A percentile compares a stretch with the other conserved stretches of the same genome.
Evolutionary conservation across 2,113 vertebrate genomes (phyloP).

Genomic region (Diadophis punctatus): DNA sequence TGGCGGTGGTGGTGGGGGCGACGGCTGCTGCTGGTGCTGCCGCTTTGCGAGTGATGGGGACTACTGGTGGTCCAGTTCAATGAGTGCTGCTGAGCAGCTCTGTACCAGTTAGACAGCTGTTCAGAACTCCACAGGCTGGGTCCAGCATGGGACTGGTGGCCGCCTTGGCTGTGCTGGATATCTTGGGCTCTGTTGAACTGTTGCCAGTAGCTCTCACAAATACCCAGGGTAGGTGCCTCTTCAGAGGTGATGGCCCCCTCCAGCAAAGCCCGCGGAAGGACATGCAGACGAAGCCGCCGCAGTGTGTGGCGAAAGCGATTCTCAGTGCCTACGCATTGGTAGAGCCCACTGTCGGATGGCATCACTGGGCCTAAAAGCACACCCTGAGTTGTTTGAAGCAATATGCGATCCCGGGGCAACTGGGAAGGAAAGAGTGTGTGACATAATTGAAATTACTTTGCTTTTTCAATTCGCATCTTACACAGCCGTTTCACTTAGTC

Average conservation of each 20-base stretch:
- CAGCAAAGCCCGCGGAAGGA: constrained; percentile 76
- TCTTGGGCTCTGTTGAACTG: constrained; percentile 48
- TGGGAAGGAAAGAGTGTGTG: neutral
- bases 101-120: neutral
- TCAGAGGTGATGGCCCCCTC: constrained; percentile 75
- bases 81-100: neutral
- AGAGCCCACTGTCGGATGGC: constrained; percentile 72
- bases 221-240: constrained; percentile 62
- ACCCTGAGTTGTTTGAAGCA: constrained; percentile 75
- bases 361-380: constrained; percentile 76
- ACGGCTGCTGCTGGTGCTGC: neutral
- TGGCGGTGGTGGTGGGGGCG: neutral
- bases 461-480: neutral
- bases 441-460: neutral
- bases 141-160: neutral
- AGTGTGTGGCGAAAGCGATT: constrained; percentile 81
- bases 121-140: neutral
- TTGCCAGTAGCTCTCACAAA: constrained; percentile 75
- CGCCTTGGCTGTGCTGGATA: neutral
- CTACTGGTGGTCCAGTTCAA: neutral
- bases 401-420: constrained; percentile 40
- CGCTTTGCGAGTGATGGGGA: neutral
- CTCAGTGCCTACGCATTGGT: constrained; percentile 80
- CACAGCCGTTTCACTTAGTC: neutral
- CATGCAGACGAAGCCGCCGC: constrained; percentile 70